Evolutionary conservation across 2,888 invertebrate genomes (phyloP).

Genomic region (Oegoconia quadripuncta): DNA sequence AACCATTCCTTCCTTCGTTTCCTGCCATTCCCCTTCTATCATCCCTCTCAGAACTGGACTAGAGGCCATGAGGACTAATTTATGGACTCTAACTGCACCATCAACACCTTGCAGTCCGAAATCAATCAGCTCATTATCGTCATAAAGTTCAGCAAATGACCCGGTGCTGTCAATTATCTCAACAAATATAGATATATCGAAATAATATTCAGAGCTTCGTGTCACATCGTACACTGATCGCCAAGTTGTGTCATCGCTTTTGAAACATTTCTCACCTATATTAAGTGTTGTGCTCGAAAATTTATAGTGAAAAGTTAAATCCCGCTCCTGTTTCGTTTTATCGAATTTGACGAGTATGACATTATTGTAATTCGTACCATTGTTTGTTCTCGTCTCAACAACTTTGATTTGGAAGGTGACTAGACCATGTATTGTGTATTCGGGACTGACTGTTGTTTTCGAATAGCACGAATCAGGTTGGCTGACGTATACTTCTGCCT

Average conservation of each 20-base stretch:
- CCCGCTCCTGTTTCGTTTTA: not conserved
- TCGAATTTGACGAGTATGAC: not conserved
- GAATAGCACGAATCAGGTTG: not conserved
- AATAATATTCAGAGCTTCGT: not conserved
- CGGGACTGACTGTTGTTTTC: not conserved
- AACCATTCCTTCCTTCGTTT: not conserved
- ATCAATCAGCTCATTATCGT: not conserved
- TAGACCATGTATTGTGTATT: not conserved
- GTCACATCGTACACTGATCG: constrained; percentile 4
- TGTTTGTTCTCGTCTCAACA: not conserved
- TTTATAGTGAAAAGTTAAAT: not conserved
- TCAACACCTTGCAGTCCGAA: constrained; percentile 1
- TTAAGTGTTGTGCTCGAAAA: not conserved
- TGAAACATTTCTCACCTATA: not conserved
- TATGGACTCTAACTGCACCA: constrained; percentile 1
- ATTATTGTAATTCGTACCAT: not conserved
- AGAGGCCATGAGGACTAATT: not conserved
- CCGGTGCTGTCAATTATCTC: constrained; percentile 1
- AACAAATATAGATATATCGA: not conserved
- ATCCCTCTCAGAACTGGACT: constrained; percentile 7
- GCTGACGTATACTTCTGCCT: not conserved
- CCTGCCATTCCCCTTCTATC: constrained; percentile 4
- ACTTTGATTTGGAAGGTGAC: constrained; percentile 2
- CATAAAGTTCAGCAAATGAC: not conserved
- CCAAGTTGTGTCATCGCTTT: not conserved